Evolutionary conservation across 2,113 vertebrate genomes (phyloP), one percentile per base, ranked within the genome.

Genomic region (Menura novaehollandiae): DNA sequence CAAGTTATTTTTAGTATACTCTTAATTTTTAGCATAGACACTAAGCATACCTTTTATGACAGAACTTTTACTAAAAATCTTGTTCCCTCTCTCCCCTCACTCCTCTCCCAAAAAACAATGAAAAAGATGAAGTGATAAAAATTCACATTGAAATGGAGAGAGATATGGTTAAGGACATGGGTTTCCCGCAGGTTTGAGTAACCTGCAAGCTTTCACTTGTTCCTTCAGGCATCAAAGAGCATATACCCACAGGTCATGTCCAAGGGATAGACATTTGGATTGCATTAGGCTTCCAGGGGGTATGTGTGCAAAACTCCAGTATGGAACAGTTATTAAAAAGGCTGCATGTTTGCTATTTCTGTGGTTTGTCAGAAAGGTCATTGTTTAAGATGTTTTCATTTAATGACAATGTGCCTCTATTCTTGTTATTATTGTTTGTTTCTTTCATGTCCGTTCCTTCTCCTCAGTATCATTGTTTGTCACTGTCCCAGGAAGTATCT

Each of bases 361-460:
- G 95, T 81, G 93, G 92, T 96, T 96, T 94, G 64, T 78, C 85
- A 93, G 93, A 96, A 94, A 93, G 73, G 92, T 89, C 92, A 86
- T 44, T 88, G 71, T 69, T 95, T 81, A 88, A 96, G 62, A 91
- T 93, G 88, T 88, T 96, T 96, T 86, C 67, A 73, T 93, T 94
- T 92, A 96, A 84, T 90, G 72, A 86, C 69, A 93, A 66, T 83
- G 60, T 43, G 60, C 9, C 43, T 94, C 82, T 85, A 26, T 66
- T 90, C 72, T 74, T 89, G 30, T 60, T 81, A 52, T 26, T 88
- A 64, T 49, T 86, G 74, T 90, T 93, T 33, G 44, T 77, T 88
- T 64, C 94, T 95, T 93, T 84, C 68, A 56, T 37, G 35, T 77
- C 58, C 1, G 0, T 81, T 86, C 85, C 44, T 74, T 33, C 67